Evolutionary conservation across 2,888 invertebrate genomes (phyloP), one percentile per base, ranked within the genome.

Genomic region (Branchipolynoe longqiensis): DNA sequence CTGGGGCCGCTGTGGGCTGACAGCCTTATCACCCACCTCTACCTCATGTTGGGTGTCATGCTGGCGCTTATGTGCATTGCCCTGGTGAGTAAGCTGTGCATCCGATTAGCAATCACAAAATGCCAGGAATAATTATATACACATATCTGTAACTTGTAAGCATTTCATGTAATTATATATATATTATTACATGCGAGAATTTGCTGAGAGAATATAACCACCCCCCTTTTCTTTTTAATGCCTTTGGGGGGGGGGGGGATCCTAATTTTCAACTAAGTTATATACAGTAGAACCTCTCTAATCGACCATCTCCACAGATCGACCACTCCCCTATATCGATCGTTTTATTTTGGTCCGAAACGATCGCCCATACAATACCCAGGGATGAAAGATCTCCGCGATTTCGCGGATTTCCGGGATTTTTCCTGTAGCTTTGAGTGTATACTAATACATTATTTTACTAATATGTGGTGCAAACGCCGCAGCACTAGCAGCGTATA

Each of bases 1-100:
- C 85, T 92, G 31, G 92, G 90, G 1, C 92, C 93, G 4, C 85
- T 92, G 64, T 93, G 93, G 93, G 91, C 91, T 14, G 91, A 91
- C 6, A 89, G 91, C 2, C 87, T 92, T 6, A 82, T 92, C 28
- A 84, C 87, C 31, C 88, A 88, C 84, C 90, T 90, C n/a, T 90
- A 90, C 85, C 36, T 91, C 25, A 90, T 91, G 90, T 89, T 91
- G 87, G 91, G 90, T 25, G 90, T 90, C 0, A 90, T 90, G 90
- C 58, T 84, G 6, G 84, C 40, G 0, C 59, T 84, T 28, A 84
- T 84, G 84, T 28, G 25, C 31, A 74, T 84, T 1, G 84, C 58
- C 6, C 33, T 58, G 84, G 84, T 84, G 40, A 84, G 84, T 58
- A 18, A 28, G 3, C 14, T 40, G 12, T 58, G 48, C 48, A 12